phyloP scores from a whole-genome alignment of 2,113 vertebrate species.

The Pampusana beccarii region DNA sequence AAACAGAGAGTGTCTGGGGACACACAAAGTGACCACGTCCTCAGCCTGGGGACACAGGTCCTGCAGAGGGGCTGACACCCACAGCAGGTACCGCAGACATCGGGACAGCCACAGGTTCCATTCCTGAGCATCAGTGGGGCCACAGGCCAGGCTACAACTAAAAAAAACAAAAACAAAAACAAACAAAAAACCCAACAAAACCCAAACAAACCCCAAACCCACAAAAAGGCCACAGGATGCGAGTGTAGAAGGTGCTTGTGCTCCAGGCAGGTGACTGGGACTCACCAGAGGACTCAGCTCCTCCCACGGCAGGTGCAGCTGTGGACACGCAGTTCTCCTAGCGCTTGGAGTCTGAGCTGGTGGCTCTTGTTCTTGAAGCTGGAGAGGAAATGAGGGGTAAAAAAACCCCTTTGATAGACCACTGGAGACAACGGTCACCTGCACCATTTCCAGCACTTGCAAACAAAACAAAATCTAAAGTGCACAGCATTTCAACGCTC shows the following conservation, averaged over 20 bases:
- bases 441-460: neutral
- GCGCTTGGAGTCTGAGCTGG: rapidly evolving
- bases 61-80: neutral
- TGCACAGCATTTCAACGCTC: neutral
- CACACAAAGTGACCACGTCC: neutral
- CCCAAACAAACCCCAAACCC: too few relatives aligned
- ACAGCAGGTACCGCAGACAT: neutral
- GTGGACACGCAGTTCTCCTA: rapidly evolving
- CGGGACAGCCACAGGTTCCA: neutral
- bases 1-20: neutral
- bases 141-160: neutral
- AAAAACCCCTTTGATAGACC: neutral
- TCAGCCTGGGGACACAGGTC: neutral
- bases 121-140: rapidly evolving
- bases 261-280: neutral
- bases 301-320: rapidly evolving
- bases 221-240: too few relatives aligned
- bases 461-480: neutral
- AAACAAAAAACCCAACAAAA: too few relatives aligned
- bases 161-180: neutral
- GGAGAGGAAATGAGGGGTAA: rapidly evolving
- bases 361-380: rapidly evolving
- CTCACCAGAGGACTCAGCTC: neutral
- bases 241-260: neutral
- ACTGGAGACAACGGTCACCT: neutral